Evolutionary conservation across 2,888 invertebrate genomes (phyloP).

Genomic region (Lacanobia oleracea): DNA sequence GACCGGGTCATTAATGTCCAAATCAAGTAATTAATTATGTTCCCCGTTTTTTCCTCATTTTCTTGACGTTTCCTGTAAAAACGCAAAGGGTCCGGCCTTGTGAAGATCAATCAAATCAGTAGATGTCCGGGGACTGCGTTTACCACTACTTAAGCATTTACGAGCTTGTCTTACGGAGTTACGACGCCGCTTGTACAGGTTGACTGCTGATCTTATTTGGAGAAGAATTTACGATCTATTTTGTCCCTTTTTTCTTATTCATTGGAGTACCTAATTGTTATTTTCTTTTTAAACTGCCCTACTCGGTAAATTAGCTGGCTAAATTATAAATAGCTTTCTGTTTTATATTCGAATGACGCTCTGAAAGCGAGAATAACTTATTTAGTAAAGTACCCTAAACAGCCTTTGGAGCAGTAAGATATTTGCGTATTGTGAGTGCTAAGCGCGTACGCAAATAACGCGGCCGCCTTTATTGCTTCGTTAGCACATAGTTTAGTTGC

Average conservation of each 20-base stretch:
- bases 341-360: conserved; percentile 55
- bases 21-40: conserved; percentile 90
- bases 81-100: conserved; percentile 79
- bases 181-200: conserved; percentile 78
- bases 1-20: conserved; percentile 89
- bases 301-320: conserved; percentile 51
- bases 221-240: conserved; percentile 70
- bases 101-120: conserved; percentile 89
- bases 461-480: conserved; percentile 50
- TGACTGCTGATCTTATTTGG: conserved; percentile 76
- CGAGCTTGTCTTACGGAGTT: conserved; percentile 83
- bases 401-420: conserved; percentile 33
- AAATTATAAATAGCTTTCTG: conserved; percentile 59
- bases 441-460: conserved; percentile 57
- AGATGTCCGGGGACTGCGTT: conserved; percentile 79
- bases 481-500: conserved; percentile 58
- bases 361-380: conserved; percentile 44
- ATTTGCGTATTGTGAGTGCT: conserved; percentile 50
- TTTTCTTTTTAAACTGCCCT: conserved; percentile 61
- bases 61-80: conserved; percentile 85
- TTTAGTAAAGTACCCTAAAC: conserved; percentile 40
- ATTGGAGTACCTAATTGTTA: conserved; percentile 72
- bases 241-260: conserved; percentile 72
- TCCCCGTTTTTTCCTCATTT: conserved; percentile 85
- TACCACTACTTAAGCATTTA: conserved; percentile 85